Base-by-base conservation (phyloP, 37 sponge, comb jelly and placozoan genomes). In the Hexactinellida sp. region DNA sequence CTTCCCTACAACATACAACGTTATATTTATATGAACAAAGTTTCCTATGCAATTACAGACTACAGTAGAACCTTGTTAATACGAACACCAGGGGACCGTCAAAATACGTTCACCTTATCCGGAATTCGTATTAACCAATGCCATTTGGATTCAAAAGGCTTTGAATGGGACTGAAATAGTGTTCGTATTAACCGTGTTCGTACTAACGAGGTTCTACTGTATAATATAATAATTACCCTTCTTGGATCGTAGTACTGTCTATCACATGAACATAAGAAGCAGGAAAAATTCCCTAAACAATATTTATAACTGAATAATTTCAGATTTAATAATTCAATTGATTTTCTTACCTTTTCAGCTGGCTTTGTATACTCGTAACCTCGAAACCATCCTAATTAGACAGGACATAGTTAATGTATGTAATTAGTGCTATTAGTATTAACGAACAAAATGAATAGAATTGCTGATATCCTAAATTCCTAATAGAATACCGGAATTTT, bases 181-280 rank as follows among this genome's bases (percentile, higher is more conserved):
- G n/a, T n/a, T n/a, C n/a, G n/a, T n/a, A n/a, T n/a, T n/a, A n/a
- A n/a, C n/a, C n/a, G n/a, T n/a, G n/a, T n/a, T n/a, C n/a, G n/a
- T n/a, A n/a, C n/a, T n/a, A n/a, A n/a, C n/a, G n/a, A n/a, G n/a
- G n/a, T n/a, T n/a, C n/a, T n/a, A n/a, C n/a, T n/a, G 47, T 5
- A 41, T 16, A 41, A 13, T 16, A 16, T 13, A 41, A 41, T 16
- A 63, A 3, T 63, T n/a, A 63, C 76, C 30, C 76, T 63, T 63
- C 32, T 63, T 63, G 28, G 3, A 63, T 28, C 3, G 30, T n/a
- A 63, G 76, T 63, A 23, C 76, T 63, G 3, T 63, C 76, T 25
- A 63, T n/a, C 21, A 63, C 76, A 63, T 63, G 76, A 63, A 63
- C 76, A n/a, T 63, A 63, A 7, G 76, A 32, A 63, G 76, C 21